These are phyloP conservation scores for Microctonus hyperodae DNA, from an alignment of 2,888 invertebrate species.

Conservation along the genomic window DNA sequence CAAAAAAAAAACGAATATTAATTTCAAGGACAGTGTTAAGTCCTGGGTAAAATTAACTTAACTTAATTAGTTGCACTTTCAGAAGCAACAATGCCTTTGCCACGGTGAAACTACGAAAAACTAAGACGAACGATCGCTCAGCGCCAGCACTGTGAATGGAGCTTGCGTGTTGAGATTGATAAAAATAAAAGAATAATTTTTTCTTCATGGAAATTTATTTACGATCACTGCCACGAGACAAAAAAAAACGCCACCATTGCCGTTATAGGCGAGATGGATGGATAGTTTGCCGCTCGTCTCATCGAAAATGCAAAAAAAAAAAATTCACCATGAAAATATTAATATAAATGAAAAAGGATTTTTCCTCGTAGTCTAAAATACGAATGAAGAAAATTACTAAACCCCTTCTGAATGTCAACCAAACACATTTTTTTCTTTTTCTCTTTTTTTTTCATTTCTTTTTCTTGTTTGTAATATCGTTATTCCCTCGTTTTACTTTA, in stretches of 20 bases:
- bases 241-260: constrained; percentile 20
- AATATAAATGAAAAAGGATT: constrained; percentile 2
- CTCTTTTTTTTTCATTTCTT: no score
- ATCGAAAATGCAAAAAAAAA: no score
- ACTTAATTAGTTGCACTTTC: constrained; percentile 26
- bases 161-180: constrained; percentile 21
- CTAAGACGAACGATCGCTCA: constrained; percentile 85
- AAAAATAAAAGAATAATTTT: no score
- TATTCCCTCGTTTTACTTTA: constrained; percentile 26
- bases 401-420: constrained; percentile 18
- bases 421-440: constrained; percentile 1
- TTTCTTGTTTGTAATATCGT: constrained; percentile 29
- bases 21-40: background rate
- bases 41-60: constrained; percentile 22
- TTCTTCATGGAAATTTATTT: constrained; percentile 1
- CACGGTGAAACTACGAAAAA: constrained; percentile 87
- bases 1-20: background rate
- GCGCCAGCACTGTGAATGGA: constrained; percentile 70
- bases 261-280: constrained; percentile 17
- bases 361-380: constrained; percentile 18
- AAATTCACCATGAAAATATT: background rate
- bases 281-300: constrained; percentile 5
- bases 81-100: constrained; percentile 86
- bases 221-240: constrained; percentile 14
- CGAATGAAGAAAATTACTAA: background rate